Conservation (phyloP, 2,888 invertebrate genomes). For the Cerastoderma edule region DNA sequence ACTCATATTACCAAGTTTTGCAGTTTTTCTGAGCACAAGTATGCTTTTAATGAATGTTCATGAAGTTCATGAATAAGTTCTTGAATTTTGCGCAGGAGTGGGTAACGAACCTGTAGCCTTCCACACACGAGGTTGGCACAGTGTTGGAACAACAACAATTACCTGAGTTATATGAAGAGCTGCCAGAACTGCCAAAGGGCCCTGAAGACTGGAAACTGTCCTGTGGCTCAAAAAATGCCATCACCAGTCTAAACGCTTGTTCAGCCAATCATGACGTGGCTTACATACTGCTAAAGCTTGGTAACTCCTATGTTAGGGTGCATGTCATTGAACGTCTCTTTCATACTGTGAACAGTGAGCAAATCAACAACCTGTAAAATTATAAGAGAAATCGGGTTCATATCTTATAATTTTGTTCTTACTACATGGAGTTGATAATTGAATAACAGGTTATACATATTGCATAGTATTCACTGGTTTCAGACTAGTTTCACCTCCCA, state of each 20-base stretch:
- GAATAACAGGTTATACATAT: too few species aligned
- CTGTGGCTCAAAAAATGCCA: constrained; percentile 25
- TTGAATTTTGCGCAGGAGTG: background rate
- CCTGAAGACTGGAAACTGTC: constrained; percentile 8
- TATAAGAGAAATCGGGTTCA: too few species aligned
- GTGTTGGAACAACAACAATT: background rate
- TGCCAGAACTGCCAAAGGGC: constrained; percentile 11
- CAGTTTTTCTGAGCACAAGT: background rate
- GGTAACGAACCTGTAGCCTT: background rate
- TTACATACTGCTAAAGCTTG: too few species aligned
- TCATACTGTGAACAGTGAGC: too few species aligned
- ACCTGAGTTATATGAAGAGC: constrained; percentile 26
- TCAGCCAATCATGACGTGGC: too few species aligned
- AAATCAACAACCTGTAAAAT: too few species aligned
- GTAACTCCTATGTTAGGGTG: too few species aligned
- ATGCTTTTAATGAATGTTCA: background rate
- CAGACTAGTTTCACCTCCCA: too few species aligned
- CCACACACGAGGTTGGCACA: background rate
- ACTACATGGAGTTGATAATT: too few species aligned
- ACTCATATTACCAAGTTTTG: background rate
- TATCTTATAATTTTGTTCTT: too few species aligned
- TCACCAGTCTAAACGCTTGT: constrained; percentile 11
- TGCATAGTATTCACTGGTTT: too few species aligned
- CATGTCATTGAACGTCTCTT: too few species aligned
- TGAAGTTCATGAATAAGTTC: background rate